These are phyloP conservation scores for Acanthosoma haemorrhoidale DNA, from an alignment of 2,888 invertebrate species.

Conservation along the genomic window DNA sequence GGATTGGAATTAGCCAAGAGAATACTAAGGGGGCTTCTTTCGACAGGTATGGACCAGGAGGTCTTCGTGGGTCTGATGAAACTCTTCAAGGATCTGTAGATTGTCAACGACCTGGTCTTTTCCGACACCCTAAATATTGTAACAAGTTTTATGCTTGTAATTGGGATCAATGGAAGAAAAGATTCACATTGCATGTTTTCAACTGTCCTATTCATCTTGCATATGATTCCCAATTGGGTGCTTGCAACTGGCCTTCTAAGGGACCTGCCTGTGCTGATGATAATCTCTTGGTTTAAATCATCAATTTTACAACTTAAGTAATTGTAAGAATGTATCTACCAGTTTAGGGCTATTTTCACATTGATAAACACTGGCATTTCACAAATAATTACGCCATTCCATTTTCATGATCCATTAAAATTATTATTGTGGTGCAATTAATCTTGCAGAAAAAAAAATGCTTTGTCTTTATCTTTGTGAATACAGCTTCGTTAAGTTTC, in stretches of 20 bases:
- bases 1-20: not conserved
- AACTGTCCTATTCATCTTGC: slow-evolving; percentile 74
- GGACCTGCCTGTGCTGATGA: slow-evolving; percentile 71
- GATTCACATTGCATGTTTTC: slow-evolving; percentile 68
- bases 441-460: not conserved
- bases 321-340: not conserved
- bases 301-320: not conserved
- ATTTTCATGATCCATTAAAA: not conserved
- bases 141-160: slow-evolving; percentile 78
- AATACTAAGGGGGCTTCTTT: slow-evolving; percentile 46
- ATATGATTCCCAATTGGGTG: slow-evolving; percentile 67
- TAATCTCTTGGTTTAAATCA: slow-evolving; percentile 54
- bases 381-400: not conserved
- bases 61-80: slow-evolving; percentile 55
- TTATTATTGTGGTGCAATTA: not conserved
- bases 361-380: slow-evolving; percentile 23
- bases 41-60: slow-evolving; percentile 60
- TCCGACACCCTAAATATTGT: slow-evolving; percentile 67
- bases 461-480: slow-evolving; percentile 28
- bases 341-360: not conserved
- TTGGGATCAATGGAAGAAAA: slow-evolving; percentile 71
- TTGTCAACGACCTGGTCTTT: slow-evolving; percentile 53
- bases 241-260: slow-evolving; percentile 77
- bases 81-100: slow-evolving; percentile 52
- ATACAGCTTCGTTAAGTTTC: not conserved